A percentile compares a stretch with the other conserved stretches of the same genome.
Conservation (phyloP, 2,113 vertebrate genomes). For the Ciconia stormi region DNA sequence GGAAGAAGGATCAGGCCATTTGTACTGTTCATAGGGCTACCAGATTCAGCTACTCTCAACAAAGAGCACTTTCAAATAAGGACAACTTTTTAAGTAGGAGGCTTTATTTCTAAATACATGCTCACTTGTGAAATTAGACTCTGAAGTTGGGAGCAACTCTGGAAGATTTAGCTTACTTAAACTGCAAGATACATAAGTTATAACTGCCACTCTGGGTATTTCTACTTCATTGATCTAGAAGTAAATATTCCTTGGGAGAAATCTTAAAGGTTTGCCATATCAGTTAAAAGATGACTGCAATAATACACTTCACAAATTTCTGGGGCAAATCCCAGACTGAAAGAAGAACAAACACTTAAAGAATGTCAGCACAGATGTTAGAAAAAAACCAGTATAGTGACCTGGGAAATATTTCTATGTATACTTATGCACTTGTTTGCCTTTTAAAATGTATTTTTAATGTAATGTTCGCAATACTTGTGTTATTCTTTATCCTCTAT, state of each 20-base stretch:
- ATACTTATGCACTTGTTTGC: not conserved
- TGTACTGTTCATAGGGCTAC: not conserved
- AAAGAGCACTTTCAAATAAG: not conserved
- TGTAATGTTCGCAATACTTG: not conserved
- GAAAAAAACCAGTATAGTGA: not conserved
- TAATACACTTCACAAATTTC: not conserved
- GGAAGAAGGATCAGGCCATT: not conserved
- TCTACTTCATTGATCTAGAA: not conserved
- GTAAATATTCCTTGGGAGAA: not conserved
- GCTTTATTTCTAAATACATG: not conserved
- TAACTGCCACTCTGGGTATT: not conserved
- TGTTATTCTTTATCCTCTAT: not conserved
- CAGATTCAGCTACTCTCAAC: not conserved
- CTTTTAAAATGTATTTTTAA: not conserved
- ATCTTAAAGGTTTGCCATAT: not conserved
- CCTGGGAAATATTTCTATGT: not conserved
- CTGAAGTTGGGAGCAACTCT: not conserved
- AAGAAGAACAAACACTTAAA: not conserved
- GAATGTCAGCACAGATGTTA: not conserved
- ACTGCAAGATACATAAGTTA: not conserved
- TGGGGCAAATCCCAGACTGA: not conserved
- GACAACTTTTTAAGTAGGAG: not conserved
- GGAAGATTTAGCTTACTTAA: not conserved
- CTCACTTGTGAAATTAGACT: not conserved
- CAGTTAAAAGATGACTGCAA: not conserved